phyloP scores from a whole-genome alignment of 1,140 invertebrate species.

The Sycophila sp. region DNA sequence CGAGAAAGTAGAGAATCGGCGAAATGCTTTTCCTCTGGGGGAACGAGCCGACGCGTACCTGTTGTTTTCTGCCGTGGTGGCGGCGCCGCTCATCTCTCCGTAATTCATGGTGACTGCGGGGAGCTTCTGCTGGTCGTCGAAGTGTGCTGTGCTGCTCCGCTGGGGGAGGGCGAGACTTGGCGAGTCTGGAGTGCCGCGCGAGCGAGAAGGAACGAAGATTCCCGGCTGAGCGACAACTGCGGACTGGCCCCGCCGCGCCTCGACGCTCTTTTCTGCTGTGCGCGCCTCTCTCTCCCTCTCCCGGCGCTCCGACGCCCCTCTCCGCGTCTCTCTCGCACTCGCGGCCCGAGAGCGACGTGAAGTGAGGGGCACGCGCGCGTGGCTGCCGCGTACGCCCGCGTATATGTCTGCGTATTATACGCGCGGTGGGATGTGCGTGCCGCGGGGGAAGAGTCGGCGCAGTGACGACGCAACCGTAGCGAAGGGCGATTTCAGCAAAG shows the following conservation, averaged over 20 bases:
- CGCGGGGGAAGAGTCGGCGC: not conserved
- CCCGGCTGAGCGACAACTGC: slow-evolving; percentile 8
- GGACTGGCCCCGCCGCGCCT: slow-evolving; percentile 8
- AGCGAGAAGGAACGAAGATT: not conserved
- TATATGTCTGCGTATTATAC: not conserved
- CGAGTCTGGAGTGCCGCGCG: too few species aligned
- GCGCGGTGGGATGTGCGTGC: not conserved
- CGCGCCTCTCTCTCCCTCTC: not conserved
- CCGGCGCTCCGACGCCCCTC: not conserved
- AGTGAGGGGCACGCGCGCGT: not conserved
- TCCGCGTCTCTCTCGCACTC: not conserved
- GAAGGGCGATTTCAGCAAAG: too few species aligned
- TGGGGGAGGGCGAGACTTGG: too few species aligned
- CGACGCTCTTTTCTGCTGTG: slow-evolving; percentile 9
- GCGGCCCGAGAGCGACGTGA: not conserved
- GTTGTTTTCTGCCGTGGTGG: not conserved
- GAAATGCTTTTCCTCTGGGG: too few species aligned
- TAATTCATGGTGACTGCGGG: not conserved
- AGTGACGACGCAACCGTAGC: not conserved
- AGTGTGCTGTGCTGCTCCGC: not conserved
- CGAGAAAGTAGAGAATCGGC: too few species aligned
- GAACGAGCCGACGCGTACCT: not conserved
- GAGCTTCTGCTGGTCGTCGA: not conserved
- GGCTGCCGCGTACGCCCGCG: not conserved
- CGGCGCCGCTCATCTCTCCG: not conserved